Evolutionary conservation across 2,888 invertebrate species (phyloP).

Genomic region (Tetragonisca angustula): DNA sequence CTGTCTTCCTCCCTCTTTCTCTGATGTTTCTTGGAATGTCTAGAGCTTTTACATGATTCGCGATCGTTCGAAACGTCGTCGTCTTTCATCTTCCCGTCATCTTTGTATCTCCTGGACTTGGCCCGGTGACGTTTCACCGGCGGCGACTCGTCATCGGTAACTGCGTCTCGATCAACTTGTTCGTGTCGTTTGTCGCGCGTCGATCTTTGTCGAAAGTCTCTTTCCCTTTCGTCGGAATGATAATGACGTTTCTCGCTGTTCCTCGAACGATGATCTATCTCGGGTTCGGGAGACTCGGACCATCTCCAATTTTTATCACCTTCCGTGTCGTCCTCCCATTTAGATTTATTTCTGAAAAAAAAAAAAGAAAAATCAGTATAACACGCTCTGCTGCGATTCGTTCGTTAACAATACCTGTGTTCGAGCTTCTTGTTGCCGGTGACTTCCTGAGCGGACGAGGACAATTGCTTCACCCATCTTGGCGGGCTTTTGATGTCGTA

Average conservation of each 20-base stretch:
- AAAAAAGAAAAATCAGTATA: background rate
- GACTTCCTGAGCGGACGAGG: constrained; percentile 59
- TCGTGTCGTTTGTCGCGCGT: constrained; percentile 25
- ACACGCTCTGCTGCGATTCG: background rate
- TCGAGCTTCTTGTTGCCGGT: constrained; percentile 69
- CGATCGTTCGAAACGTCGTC: constrained; percentile 30
- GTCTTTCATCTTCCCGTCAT: constrained; percentile 33
- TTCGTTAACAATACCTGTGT: constrained; percentile 66
- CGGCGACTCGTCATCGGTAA: background rate
- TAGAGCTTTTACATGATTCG: constrained; percentile 27
- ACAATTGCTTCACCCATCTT: constrained; percentile 70
- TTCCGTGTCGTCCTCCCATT: constrained; percentile 77
- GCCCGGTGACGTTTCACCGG: constrained; percentile 19
- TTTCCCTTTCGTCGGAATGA: constrained; percentile 41
- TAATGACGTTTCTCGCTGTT: constrained; percentile 52
- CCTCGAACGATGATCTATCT: constrained; percentile 59
- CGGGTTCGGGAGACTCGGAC: constrained; percentile 90
- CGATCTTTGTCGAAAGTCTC: constrained; percentile 38
- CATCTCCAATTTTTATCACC: constrained; percentile 88
- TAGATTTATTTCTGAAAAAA: constrained; percentile 63
- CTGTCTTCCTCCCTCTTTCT: constrained; percentile 21
- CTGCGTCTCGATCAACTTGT: constrained; percentile 20
- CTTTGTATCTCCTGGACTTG: constrained; percentile 29
- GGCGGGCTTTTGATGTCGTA: constrained; percentile 83
- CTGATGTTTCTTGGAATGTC: constrained; percentile 19